Evolutionary conservation across 2,113 vertebrate species (phyloP), one percentile per base, ranked within the genome.

Genomic region (Gulo gulo): DNA sequence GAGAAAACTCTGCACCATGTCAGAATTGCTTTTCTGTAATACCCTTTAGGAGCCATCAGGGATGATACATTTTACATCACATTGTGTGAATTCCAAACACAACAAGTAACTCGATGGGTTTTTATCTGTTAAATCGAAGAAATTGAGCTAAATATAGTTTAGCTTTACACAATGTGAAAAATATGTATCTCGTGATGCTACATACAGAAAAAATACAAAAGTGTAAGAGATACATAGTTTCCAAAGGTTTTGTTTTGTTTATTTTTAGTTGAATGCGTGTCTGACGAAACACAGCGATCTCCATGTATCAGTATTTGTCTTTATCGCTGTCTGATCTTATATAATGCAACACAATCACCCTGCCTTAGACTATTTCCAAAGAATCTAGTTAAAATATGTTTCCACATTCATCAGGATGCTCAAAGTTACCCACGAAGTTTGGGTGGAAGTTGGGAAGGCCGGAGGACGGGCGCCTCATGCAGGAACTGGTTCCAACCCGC

Each of bases 41-140:
- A 8, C 63, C 11, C 74, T 97, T 84, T 39, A 76, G 74, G 52
- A 97, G 31, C 24, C 16, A 24, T 86, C 91, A 93, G 95, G 29
- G 81, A 34, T 24, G 71, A 80, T 13, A 52, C 23, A 3, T 4
- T 76, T 95, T 85, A 29, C 71, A 63, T 85, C 81, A 13, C 26
- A 91, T 24, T 92, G 34, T 36, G 42, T 39, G 88, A 91, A 23
- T 57, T 59, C 83, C 88, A 7, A 0, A 42, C 10, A 45, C n/a
- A 59, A 45, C n/a, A 59, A 0, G 2, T 42, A 15, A 82, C 7
- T 94, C 63, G 42, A 2, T 18, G 18, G 36, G 0, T 80, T 96
- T 91, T 94, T 76, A 80, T 67, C 39, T 31, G 50, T 76, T 97
- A 97, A 96, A 67, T 57, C 26, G 24, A 20, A 14, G 52, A 50